Base-by-base conservation (phyloP, 2,113 vertebrate species). In the Rana temporaria region DNA sequence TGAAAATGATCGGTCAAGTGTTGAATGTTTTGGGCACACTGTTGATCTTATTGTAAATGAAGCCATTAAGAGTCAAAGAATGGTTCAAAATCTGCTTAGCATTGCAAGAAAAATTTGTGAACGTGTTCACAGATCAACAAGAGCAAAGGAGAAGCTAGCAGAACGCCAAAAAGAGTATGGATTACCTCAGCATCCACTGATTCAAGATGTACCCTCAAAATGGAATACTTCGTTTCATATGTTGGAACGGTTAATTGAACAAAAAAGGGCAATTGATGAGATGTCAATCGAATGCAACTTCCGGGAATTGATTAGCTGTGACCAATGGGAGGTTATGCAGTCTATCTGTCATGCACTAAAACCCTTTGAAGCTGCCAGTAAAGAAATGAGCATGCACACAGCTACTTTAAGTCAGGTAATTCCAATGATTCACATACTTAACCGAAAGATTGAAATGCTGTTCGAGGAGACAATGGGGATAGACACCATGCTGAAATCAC, bases 251-350 rank as follows among this genome's bases (percentile, higher is more conserved):
- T 93, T 99, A 82, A 93, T 99, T 0, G 97, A 99, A 84, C 98
- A 99, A 91, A 97, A 96, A 87, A 93, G 92, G 88, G 98, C 96
- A 14, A 91, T 99, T 32, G 95, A 95, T 34, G 96, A 97, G 85
- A 90, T 99, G 95, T 96, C 97, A 0, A 89, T 95, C 1, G 96
- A 97, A 92, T 98, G 97, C 84, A 95, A 93, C 89, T 98, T 99
- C 90, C 92, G 97, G 86, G 97, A 99, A 88, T 91, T 98, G 8
- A 96, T 99, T 89, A 99, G 97, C 19, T 95, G 95, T n/a, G 97
- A 99, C 87, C 98, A 99, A 91, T 99, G 97, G 98, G 96, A 98
- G 84, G 97, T 99, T 70, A 98, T 99, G 95, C 94, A 95, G 92
- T 99, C 97, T 0, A 95, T 99, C 87, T 98, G 97, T 86, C 96